Conservation (phyloP, 2,888 invertebrate genomes). For the Drosophila hamatofila region DNA sequence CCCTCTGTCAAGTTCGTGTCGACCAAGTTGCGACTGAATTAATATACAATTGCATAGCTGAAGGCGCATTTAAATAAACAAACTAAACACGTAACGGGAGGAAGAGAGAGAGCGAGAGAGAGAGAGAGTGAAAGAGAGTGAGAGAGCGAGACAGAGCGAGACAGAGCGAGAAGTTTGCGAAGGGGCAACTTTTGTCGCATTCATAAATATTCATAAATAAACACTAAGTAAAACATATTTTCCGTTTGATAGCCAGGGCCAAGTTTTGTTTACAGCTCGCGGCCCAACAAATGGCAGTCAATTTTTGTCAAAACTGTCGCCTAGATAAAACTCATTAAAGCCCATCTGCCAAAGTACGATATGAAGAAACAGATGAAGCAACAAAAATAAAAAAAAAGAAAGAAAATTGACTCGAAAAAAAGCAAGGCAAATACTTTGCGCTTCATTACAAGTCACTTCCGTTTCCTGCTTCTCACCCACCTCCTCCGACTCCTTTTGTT, state of each 20-base stretch:
- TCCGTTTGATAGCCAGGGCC: conserved; percentile 76
- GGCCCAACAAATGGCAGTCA: conserved; percentile 70
- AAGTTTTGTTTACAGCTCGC: conserved; percentile 63
- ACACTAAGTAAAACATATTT: conserved; percentile 75
- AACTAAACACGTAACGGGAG: conserved; percentile 59
- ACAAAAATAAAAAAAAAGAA: conserved; percentile 22
- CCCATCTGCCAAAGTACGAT: conserved; percentile 63
- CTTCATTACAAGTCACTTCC: conserved; percentile 76
- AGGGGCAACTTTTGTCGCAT: conserved; percentile 71
- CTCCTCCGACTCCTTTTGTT: conserved; percentile 18
- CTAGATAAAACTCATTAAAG: conserved; percentile 80
- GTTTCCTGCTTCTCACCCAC: conserved; percentile 17
- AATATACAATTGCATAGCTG: conserved; percentile 80
- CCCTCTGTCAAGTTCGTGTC: conserved; percentile 34
- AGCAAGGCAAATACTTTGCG: conserved; percentile 61
- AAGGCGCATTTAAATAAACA: conserved; percentile 80
- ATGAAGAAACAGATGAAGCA: conserved; percentile 26
- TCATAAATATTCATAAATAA: conserved; percentile 81
- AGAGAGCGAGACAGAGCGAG: too few relatives aligned
- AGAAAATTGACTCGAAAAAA: conserved; percentile 20
- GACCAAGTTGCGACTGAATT: conserved; percentile 69
- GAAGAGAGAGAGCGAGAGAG: too few relatives aligned
- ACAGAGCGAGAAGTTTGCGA: neutral
- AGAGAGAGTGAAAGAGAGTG: too few relatives aligned
- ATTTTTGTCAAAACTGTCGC: conserved; percentile 70